phyloP scores from a whole-genome alignment of 2,888 invertebrate genomes.

The Orchesella flavescens region DNA sequence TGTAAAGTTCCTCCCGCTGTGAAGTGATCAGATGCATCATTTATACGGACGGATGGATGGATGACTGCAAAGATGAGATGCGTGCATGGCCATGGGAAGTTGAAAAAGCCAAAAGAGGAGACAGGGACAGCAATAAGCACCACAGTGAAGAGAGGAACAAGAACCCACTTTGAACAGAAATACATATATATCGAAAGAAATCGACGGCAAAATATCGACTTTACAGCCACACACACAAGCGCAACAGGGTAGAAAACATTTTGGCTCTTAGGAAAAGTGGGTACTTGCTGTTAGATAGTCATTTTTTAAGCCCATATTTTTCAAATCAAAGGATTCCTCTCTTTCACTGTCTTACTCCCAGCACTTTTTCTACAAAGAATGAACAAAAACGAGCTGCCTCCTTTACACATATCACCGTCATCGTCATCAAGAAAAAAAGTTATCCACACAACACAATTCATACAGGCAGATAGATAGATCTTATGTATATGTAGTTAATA shows the following conservation, averaged over 20 bases:
- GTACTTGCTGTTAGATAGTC: constrained; percentile 38
- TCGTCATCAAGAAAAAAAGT: constrained; percentile 22
- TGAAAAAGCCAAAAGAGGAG: constrained; percentile 42
- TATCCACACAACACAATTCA: constrained; percentile 6
- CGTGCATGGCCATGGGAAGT: constrained; percentile 22
- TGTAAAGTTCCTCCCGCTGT: constrained; percentile 55
- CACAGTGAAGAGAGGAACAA: neutral
- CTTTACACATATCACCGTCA: neutral
- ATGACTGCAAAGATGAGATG: constrained; percentile 37
- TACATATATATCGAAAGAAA: constrained; percentile 16
- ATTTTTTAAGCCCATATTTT: constrained; percentile 50
- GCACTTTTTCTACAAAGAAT: too few species aligned
- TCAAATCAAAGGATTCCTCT: constrained; percentile 50
- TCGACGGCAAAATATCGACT: neutral
- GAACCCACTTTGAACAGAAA: constrained; percentile 4
- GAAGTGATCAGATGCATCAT: constrained; percentile 60
- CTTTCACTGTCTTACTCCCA: constrained; percentile 12
- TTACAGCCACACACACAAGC: constrained; percentile 34
- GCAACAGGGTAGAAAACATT: constrained; percentile 41
- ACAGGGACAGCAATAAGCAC: constrained; percentile 11
- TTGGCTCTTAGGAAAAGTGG: constrained; percentile 3
- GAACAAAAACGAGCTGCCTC: neutral
- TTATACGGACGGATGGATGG: constrained; percentile 55
- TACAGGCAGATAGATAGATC: neutral
- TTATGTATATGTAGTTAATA: constrained; percentile 1